These are phyloP conservation scores for Scaptomyza hsui DNA, from an alignment of 1,140 invertebrate species.

Conservation along the genomic window DNA sequence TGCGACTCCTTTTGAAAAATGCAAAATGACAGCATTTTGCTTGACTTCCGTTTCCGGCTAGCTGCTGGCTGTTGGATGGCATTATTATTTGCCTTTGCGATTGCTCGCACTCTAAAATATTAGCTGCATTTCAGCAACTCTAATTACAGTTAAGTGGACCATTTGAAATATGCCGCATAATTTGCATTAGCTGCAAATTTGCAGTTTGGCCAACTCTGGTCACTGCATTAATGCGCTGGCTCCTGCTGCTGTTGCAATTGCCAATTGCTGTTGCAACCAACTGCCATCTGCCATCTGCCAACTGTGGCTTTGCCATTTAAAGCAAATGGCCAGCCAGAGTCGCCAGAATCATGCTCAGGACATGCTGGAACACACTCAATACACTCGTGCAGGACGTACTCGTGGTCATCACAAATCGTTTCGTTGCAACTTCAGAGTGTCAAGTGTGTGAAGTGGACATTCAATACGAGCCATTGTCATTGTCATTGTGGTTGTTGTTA, in stretches of 20 bases:
- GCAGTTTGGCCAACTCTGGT: conserved; percentile 10
- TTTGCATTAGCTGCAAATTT: conserved; percentile 45
- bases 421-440: conserved; percentile 27
- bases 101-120: conserved; percentile 45
- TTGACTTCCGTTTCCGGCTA: conserved; percentile 66
- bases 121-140: conserved; percentile 51
- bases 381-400: not conserved
- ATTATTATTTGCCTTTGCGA: conserved; percentile 44
- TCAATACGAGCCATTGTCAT: conserved; percentile 11
- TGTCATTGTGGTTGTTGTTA: not conserved
- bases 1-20: conserved; percentile 45
- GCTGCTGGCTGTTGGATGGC: conserved; percentile 23
- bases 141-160: conserved; percentile 59
- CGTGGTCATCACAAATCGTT: conserved; percentile 15
- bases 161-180: conserved; percentile 49
- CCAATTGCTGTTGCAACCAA: not conserved
- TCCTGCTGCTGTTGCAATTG: conserved; percentile 4
- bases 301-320: not conserved
- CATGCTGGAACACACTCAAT: conserved; percentile 18
- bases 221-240: conserved; percentile 17
- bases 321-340: not conserved
- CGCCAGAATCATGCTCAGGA: conserved; percentile 3
- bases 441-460: conserved; percentile 18
- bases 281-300: not conserved
- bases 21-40: conserved; percentile 69